Base-by-base conservation (phyloP, 2,113 vertebrate genomes). In the Upupa epops region DNA sequence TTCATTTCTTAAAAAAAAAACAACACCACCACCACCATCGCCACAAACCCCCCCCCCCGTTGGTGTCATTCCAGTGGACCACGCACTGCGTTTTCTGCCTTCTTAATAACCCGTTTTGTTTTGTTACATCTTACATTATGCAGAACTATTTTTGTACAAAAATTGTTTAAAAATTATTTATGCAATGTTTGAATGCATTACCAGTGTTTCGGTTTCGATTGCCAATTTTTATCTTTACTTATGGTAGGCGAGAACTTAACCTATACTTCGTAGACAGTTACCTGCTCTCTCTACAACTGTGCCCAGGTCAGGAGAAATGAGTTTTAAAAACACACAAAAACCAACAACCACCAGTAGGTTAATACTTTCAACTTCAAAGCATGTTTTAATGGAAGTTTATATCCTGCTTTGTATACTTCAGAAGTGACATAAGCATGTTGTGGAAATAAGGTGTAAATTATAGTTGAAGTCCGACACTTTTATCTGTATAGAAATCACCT, bases 121-220 rank as follows among this genome's bases (percentile, higher is more conserved):
- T 98, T 98, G 97, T 99, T 98, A 97, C 96, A 97, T 98, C 98
- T 97, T 98, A 98, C 98, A 97, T 98, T 98, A 98, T 98, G 98
- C 97, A 98, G 97, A 98, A 98, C 98, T 99, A 99, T 99, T 99
- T 99, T 99, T 99, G 98, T 99, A 99, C 98, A 98, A 98, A 96
- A 98, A 98, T 98, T 98, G 98, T 98, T 99, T 97, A 97, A 98
- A 98, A 97, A 97, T 98, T 98, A 97, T 98, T 98, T 98, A 98
- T 99, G 98, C 98, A 98, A 97, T 97, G 97, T 98, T 96, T 98
- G 98, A 98, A 97, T 98, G 98, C 98, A 98, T 98, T 94, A 98
- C 91, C 95, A 98, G 97, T 98, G 98, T 97, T 97, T 97, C 40
- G 92, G 96, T 97, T 98, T 95, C 88, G 91, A 96, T 97, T 97